Percentiles rank a stretch among this genome's conserved stretches.
phyloP scores from a whole-genome alignment of 2,797 vertebrate genomes.

The Eulemur albifrons region DNA sequence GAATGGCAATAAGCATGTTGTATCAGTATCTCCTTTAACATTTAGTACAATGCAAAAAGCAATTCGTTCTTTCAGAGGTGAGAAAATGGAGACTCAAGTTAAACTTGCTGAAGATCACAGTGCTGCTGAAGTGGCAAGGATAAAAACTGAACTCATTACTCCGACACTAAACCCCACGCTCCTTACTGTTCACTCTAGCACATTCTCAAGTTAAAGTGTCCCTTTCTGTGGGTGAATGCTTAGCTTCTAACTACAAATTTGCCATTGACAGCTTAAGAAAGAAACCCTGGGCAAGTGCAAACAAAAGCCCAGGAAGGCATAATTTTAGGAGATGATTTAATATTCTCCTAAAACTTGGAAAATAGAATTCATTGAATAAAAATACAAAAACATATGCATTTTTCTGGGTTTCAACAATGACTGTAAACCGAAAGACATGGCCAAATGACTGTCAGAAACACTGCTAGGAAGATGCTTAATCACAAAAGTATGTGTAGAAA shows the following conservation, averaged over 20 bases:
- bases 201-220: not conserved
- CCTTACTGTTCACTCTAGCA: accelerated
- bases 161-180: not conserved
- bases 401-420: not conserved
- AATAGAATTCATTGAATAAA: not conserved
- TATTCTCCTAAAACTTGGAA: conserved; percentile 20
- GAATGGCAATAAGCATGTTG: not conserved
- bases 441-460: not conserved
- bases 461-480: not conserved
- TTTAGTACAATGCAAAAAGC: not conserved
- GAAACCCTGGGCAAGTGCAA: not conserved
- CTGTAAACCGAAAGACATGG: not conserved
- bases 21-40: not conserved
- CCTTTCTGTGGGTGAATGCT: not conserved
- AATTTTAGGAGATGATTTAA: not conserved
- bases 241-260: not conserved
- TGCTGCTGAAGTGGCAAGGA: not conserved
- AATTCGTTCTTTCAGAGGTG: not conserved
- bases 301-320: not conserved
- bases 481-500: not conserved
- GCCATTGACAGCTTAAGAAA: not conserved
- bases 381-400: not conserved
- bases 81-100: not conserved
- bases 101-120: not conserved
- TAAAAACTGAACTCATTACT: not conserved